phyloP scores from a whole-genome alignment of 2,797 vertebrate genomes.

The Chloroceryle inda region DNA sequence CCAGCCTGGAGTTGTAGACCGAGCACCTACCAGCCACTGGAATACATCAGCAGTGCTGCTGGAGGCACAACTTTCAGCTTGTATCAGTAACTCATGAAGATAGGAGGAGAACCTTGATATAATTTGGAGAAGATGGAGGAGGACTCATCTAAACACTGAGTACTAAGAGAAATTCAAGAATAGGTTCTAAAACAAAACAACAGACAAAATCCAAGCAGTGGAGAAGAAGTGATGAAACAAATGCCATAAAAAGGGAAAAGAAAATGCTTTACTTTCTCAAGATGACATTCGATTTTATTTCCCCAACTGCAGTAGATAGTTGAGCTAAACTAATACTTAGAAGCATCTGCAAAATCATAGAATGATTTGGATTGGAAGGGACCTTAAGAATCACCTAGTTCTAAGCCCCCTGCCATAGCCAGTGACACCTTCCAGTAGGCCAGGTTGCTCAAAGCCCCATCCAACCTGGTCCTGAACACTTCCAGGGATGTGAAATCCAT shows the following conservation, averaged over 20 bases:
- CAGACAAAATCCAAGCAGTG: background rate
- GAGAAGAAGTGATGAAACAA: background rate
- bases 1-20: background rate
- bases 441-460: background rate
- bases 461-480: background rate
- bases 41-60: background rate
- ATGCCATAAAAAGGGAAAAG: background rate
- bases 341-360: background rate
- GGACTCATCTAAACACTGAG: background rate
- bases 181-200: background rate
- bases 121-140: background rate
- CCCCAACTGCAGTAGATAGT: background rate
- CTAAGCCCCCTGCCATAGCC: background rate
- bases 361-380: background rate
- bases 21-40: background rate
- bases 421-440: background rate
- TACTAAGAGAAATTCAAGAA: background rate
- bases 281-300: background rate
- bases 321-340: background rate
- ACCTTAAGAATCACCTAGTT: background rate
- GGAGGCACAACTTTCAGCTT: background rate
- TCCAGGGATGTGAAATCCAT: background rate
- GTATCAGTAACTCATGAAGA: background rate
- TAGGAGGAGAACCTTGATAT: background rate
- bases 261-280: background rate